Base-by-base conservation (phyloP, 2,797 vertebrate genomes). In the Dermochelys coriacea region DNA sequence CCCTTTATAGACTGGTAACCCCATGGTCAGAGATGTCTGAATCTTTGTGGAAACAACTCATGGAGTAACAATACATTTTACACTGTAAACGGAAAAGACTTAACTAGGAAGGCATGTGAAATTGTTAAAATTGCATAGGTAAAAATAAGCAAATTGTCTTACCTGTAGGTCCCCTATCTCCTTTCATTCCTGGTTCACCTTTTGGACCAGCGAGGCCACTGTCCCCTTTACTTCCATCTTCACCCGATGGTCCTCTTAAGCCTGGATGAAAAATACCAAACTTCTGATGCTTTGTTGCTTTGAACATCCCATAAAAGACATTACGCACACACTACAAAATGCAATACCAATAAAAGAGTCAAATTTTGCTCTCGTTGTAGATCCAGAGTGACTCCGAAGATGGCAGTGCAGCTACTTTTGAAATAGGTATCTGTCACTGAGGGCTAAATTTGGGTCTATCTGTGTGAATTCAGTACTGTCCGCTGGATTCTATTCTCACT, bases 131-230 rank as follows among this genome's bases (percentile, higher is more conserved):
- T 37, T n/a, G n/a, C 34, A 34, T 34, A 18, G 34, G n/a, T n/a
- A 71, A n/a, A 14, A 57, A n/a, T 57, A 31, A 45, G 16, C 49
- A 80, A 54, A 51, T 77, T 80, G 3, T 12, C 96, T 94, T 95
- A 98, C 97, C 97, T 86, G 19, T 1, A 83, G 51, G 0, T 5
- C 97, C 97, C 4, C 1, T 54, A 0, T 88, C 16, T 88, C 97
- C 97, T 86, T 93, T 94, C 10, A 9, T 2, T 91, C 97, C 97
- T 83, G 78, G 91, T 79, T 5, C 7, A 49, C 97, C 97, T 41
- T 75, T 55, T 83, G 37, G 89, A 25, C 97, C 97, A 1, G 74
- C 9, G 78, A 90, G 61, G 34, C 97, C 97, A 81, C 85, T 34
- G 82, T 87, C 11, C 83, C 97, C 97, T 80, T 82, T 90, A 49